Conservation (phyloP, 64 coral and sea anemone genomes). For the Dendronephthya gigantea region DNA sequence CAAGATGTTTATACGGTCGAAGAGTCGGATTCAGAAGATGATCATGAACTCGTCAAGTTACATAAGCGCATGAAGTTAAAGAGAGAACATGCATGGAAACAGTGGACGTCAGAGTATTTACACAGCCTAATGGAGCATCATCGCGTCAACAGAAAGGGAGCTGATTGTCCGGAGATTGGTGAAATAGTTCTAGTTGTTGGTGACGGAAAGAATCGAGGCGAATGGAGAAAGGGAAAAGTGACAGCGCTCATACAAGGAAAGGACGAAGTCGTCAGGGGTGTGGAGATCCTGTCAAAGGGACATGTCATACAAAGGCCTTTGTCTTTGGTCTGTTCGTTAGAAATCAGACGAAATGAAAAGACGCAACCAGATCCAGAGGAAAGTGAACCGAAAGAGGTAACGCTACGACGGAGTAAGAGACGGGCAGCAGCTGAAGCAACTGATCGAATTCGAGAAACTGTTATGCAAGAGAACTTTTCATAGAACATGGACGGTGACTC, state of each 20-base stretch:
- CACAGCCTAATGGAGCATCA: conserved; percentile 16
- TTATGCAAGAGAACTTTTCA: background rate
- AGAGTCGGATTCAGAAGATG: conserved; percentile 19
- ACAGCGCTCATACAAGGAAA: background rate
- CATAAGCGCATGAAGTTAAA: conserved; percentile 21
- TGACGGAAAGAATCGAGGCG: background rate
- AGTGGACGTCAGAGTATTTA: conserved; percentile 28
- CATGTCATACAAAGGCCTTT: background rate
- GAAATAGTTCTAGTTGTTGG: background rate
- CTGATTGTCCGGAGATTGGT: background rate
- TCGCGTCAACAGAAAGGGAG: background rate
- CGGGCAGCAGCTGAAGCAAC: background rate
- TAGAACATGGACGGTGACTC: background rate
- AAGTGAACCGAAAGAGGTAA: background rate
- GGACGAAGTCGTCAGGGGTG: background rate
- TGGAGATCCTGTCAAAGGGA: background rate
- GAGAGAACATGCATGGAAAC: conserved; percentile 20
- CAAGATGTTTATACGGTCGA: conserved; percentile 12
- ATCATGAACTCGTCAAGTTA: background rate
- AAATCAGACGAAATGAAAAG: background rate
- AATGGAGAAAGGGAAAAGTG: conserved; percentile 7
- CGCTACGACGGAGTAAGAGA: background rate
- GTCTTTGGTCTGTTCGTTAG: background rate
- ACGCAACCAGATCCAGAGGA: background rate
- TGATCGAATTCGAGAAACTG: background rate